A percentile compares a stretch with the other conserved stretches of the same genome.
phyloP scores from a whole-genome alignment of 1,140 invertebrate species.

The Microvelia longipes region DNA sequence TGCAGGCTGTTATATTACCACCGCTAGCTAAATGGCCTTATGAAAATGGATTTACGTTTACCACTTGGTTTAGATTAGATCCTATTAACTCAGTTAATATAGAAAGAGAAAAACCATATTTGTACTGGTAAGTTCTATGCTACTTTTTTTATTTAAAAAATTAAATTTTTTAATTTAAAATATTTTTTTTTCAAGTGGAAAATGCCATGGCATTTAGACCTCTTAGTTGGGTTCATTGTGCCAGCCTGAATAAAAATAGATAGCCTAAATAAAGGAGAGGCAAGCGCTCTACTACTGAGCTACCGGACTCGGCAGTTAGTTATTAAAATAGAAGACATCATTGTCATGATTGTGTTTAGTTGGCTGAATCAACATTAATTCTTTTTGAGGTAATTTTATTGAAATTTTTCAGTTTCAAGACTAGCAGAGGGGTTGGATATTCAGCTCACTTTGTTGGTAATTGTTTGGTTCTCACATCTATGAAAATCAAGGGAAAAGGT shows the following conservation, averaged over 20 bases:
- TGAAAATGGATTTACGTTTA: slow-evolving; percentile 98
- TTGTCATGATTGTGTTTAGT: too few relatives aligned
- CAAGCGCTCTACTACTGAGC: too few relatives aligned
- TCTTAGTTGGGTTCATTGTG: too few relatives aligned
- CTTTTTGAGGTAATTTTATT: background rate
- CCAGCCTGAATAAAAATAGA: too few relatives aligned
- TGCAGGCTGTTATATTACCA: slow-evolving; percentile 84
- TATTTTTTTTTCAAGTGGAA: too few relatives aligned
- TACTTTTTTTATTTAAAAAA: too few relatives aligned
- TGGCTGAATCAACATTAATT: too few relatives aligned
- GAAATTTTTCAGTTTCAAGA: slow-evolving; percentile 74
- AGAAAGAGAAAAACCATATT: slow-evolving; percentile 93
- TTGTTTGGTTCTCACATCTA: slow-evolving; percentile 93
- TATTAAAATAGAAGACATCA: too few relatives aligned
- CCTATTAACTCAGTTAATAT: slow-evolving; percentile 97
- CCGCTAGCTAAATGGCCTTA: slow-evolving; percentile 95
- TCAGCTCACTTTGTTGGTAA: slow-evolving; percentile 98
- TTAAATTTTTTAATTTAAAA: too few relatives aligned
- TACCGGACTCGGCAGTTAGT: too few relatives aligned
- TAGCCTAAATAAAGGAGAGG: too few relatives aligned
- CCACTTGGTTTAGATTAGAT: slow-evolving; percentile 96
- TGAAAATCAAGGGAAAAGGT: slow-evolving; percentile 98
- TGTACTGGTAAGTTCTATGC: slow-evolving; percentile 85
- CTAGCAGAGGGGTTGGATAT: slow-evolving; percentile 97
- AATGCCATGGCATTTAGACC: too few relatives aligned